A percentile compares a stretch with the other conserved stretches of the same genome.
Conservation (phyloP, 2,113 vertebrate genomes). For the Tragulus kanchil region DNA sequence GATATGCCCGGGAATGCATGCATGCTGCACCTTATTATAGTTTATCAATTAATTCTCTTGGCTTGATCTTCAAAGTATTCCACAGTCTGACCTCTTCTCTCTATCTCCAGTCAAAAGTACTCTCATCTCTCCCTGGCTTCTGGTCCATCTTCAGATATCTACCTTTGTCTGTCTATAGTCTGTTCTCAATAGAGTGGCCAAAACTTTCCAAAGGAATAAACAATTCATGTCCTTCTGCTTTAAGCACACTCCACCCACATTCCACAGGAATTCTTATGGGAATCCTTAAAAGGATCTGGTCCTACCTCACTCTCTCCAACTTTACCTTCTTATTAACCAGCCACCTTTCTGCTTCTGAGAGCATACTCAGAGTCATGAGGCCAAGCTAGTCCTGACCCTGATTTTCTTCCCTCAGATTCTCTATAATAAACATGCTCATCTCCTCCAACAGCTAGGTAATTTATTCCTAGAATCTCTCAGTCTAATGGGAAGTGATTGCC, state of each 20-base stretch:
- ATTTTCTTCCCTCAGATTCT: background rate
- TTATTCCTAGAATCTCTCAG: background rate
- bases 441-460: background rate
- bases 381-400: too few species aligned
- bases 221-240: background rate
- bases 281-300: background rate
- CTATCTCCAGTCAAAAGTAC: background rate
- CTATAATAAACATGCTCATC: too few species aligned
- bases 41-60: background rate
- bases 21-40: too few species aligned
- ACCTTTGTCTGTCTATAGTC: background rate
- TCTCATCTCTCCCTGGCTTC: fast-evolving
- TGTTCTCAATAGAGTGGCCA: background rate
- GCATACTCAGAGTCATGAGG: too few species aligned
- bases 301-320: background rate
- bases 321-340: background rate
- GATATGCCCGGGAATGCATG: too few species aligned
- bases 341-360: too few species aligned
- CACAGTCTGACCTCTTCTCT: background rate
- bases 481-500: background rate
- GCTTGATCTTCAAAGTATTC: background rate
- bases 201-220: background rate
- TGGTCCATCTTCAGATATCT: background rate
- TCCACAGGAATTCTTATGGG: background rate
- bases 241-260: background rate